Conservation (phyloP, 2,113 vertebrate species). For the Hassar affinis region DNA sequence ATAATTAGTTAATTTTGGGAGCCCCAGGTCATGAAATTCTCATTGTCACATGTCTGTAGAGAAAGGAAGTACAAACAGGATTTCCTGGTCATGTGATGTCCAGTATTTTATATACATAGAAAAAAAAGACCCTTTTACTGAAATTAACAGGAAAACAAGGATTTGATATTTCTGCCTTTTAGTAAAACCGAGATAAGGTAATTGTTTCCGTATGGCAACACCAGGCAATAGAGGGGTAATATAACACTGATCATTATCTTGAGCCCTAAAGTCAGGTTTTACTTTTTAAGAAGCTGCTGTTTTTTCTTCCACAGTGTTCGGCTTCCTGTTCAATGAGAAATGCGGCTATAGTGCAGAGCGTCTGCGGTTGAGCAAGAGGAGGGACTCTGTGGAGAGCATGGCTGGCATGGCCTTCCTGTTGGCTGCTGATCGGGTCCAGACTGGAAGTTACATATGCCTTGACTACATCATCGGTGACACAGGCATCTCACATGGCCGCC, state of each 20-base stretch:
- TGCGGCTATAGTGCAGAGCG: constrained; percentile 89
- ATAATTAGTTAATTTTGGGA: too few relatives aligned
- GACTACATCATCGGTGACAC: constrained; percentile 92
- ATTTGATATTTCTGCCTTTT: too few relatives aligned
- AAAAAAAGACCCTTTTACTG: too few relatives aligned
- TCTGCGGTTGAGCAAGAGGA: constrained; percentile 78
- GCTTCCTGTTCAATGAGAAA: constrained; percentile 92
- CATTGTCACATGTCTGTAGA: too few relatives aligned
- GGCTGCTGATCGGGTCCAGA: constrained; percentile 85
- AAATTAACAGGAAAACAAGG: too few relatives aligned
- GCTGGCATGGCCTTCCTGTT: constrained; percentile 86
- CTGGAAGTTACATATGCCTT: constrained; percentile 83
- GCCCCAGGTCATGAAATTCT: too few relatives aligned
- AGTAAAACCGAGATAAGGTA: too few relatives aligned
- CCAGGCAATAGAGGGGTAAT: not conserved
- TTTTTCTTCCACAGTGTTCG: constrained; percentile 76
- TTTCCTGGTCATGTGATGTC: too few relatives aligned
- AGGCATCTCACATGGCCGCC: constrained; percentile 87
- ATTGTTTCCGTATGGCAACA: too few relatives aligned
- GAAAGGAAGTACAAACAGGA: too few relatives aligned
- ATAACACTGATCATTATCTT: not conserved
- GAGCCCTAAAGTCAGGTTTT: not conserved
- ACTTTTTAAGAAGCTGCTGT: not conserved
- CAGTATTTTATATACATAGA: too few relatives aligned
- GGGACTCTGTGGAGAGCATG: constrained; percentile 86